Evolutionary conservation across 2,888 invertebrate genomes (phyloP), one percentile per base, ranked within the genome.

Genomic region (Drosophila anomalipes): DNA sequence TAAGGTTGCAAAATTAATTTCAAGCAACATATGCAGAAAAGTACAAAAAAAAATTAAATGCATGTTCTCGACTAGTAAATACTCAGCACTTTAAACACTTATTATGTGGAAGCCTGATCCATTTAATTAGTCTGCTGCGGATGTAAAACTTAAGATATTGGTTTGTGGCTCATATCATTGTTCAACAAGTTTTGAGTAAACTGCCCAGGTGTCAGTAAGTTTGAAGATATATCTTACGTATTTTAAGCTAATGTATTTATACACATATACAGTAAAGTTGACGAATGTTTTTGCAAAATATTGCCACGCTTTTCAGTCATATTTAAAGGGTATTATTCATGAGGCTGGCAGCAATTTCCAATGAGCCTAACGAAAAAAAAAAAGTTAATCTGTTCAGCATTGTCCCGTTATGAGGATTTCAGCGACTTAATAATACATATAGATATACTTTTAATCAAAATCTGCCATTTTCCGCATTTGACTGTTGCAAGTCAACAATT

Each of bases 1-100:
- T 70, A 82, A 80, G 80, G 79, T 74, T 82, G 63, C 70, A 64
- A 78, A 79, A 82, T 77, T 86, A 81, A 89, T 75, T 85, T 87
- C 53, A 70, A 79, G 51, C 65, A 53, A 30, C 82, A 86, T 86
- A 86, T 89, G 83, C 49, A 47, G 22, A 19, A 61, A 54, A 65
- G 12, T 37, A 33, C 26, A 14, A 14, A 16, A 39, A 44, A 22
- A 16, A 44, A 56, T 54, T 44, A 64, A 63, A 41, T 47, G 22
- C 14, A 30, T n/a, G 3, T 47, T 1, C 12, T 32, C 30, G 26
- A n/a, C 19, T 33, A 19, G 4, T 6, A 12, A 49, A 69, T 58
- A 59, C 69, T 51, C 69, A 7, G 49, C n/a, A 26, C 12, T 37
- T n/a, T 26, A 47, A 28, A 12, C 12, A 32, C 14, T 0, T 22